Percentiles rank a stretch among this genome's conserved stretches.
These are phyloP conservation scores for Platygyra sinensis DNA, from an alignment of 64 coral and sea anemone genomes.

Conservation along the genomic window DNA sequence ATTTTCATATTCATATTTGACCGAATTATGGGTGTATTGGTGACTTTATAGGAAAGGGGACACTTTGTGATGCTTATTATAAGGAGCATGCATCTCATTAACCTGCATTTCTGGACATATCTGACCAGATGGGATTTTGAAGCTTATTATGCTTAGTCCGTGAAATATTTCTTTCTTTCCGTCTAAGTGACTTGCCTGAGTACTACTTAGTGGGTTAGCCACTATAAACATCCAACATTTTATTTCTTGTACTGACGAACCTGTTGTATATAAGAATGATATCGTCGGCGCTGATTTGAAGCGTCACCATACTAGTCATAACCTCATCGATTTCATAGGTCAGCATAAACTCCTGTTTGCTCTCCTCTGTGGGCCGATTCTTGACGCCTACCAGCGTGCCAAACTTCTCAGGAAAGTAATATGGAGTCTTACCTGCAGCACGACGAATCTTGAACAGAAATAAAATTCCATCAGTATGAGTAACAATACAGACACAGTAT, in stretches of 20 bases:
- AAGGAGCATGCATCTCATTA: too few species aligned
- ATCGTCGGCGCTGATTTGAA: conserved; percentile 98
- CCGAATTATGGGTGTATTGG: too few species aligned
- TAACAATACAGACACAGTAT: neutral
- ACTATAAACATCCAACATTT: too few species aligned
- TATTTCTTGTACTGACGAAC: conserved; percentile 11
- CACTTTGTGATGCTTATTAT: too few species aligned
- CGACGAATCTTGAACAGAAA: conserved; percentile 55
- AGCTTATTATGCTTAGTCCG: too few species aligned
- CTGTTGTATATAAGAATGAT: conserved; percentile 98
- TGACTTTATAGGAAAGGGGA: too few species aligned
- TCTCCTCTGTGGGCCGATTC: conserved; percentile 1
- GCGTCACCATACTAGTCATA: conserved; percentile 80
- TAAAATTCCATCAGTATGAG: neutral
- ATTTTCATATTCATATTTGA: too few species aligned
- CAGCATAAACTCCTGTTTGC: conserved; percentile 68
- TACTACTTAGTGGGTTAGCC: too few species aligned
- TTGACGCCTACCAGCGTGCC: conserved; percentile 82
- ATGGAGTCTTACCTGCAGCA: conserved; percentile 49
- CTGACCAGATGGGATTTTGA: too few species aligned
- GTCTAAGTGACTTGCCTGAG: too few species aligned
- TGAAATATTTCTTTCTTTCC: too few species aligned
- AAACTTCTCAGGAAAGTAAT: conserved; percentile 86
- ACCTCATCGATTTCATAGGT: conserved; percentile 88
- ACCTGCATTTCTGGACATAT: too few species aligned